Evolutionary conservation across 2,113 vertebrate species (phyloP).

Genomic region (Corythornis vintsioides): DNA sequence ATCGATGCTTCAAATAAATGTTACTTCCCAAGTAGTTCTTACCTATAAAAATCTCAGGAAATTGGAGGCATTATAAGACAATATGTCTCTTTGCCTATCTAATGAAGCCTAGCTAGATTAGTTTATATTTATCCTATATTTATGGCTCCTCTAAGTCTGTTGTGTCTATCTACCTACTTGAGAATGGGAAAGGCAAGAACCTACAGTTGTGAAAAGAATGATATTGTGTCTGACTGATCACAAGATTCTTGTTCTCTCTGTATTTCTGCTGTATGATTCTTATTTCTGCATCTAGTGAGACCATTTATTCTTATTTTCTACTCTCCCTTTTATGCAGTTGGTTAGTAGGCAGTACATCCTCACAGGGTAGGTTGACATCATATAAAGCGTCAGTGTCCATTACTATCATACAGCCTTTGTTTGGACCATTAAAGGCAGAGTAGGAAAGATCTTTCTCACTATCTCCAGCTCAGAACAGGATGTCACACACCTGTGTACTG

Average conservation of each 20-base stretch:
- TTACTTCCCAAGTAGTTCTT: neutral
- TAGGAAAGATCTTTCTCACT: neutral
- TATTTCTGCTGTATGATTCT: neutral
- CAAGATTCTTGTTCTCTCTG: neutral
- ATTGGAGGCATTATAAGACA: neutral
- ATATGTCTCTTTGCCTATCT: neutral
- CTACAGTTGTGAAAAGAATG: neutral
- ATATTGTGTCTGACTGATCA: neutral
- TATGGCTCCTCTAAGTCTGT: neutral
- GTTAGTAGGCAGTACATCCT: neutral
- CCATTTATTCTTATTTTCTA: neutral
- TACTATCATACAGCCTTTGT: neutral
- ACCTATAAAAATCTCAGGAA: neutral
- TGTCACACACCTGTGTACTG: neutral
- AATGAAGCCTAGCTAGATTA: neutral
- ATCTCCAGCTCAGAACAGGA: neutral
- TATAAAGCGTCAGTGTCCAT: fast-evolving
- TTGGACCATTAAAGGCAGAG: neutral
- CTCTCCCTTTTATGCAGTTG: neutral
- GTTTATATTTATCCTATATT: neutral
- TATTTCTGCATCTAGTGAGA: neutral
- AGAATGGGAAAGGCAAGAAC: neutral
- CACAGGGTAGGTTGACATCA: neutral
- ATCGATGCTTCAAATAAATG: neutral
- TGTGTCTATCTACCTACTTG: neutral